Percentiles rank a stretch among this genome's conserved stretches.
phyloP scores from a whole-genome alignment of 1,140 invertebrate species.

The Adelges cooleyi region DNA sequence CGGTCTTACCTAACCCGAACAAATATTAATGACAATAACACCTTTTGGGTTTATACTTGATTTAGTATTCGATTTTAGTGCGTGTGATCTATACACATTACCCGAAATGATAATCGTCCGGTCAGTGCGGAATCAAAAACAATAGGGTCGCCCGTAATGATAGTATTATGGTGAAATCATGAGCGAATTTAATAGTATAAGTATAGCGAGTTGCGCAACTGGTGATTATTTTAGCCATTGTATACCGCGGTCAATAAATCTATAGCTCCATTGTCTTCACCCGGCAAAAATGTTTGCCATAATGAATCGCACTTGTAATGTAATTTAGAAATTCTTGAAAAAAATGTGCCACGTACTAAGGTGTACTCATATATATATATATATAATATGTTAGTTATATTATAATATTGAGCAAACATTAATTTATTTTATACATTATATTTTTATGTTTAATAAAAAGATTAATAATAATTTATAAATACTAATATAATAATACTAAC shows the following conservation, averaged over 20 bases:
- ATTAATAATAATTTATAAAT: not conserved
- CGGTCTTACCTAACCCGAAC: too few relatives aligned
- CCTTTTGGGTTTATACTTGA: too few relatives aligned
- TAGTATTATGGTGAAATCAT: not conserved
- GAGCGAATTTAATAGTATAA: too few relatives aligned
- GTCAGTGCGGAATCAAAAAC: not conserved
- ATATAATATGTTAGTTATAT: too few relatives aligned
- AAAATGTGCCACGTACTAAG: slow-evolving; percentile 6
- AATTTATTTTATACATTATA: not conserved
- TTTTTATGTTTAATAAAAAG: too few relatives aligned
- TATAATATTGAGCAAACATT: too few relatives aligned
- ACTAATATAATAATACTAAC: too few relatives aligned
- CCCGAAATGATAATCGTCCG: not conserved
- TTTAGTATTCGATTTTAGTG: not conserved
- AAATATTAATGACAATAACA: too few relatives aligned
- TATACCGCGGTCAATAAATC: not conserved
- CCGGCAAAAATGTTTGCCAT: not conserved
- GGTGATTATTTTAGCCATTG: slow-evolving; percentile 18
- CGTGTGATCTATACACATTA: not conserved
- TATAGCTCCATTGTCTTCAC: slow-evolving; percentile 2
- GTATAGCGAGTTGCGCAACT: slow-evolving; percentile 5
- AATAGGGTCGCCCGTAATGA: slow-evolving; percentile 1
- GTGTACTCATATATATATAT: not conserved
- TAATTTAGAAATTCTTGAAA: slow-evolving; percentile 5
- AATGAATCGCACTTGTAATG: not conserved